Evolutionary conservation across 2,797 vertebrate genomes (phyloP).

Genomic region (Eulemur mongoz): DNA sequence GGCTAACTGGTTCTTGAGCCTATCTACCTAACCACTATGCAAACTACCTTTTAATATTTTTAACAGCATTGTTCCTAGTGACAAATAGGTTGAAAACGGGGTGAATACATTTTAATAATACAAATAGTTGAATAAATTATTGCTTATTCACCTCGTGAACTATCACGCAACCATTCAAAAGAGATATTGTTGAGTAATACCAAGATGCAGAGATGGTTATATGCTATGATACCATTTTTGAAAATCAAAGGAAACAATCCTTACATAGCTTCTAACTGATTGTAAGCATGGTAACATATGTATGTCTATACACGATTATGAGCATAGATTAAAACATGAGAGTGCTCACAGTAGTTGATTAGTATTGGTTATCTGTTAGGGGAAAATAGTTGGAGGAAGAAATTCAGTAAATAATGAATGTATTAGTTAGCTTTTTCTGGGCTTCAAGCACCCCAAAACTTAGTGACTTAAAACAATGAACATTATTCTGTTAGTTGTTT

Average conservation of each 20-base stretch:
- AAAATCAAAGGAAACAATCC: conserved; percentile 33
- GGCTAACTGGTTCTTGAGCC: neutral
- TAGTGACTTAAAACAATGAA: conserved; percentile 40
- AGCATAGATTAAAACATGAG: conserved; percentile 19
- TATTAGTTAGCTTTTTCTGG: conserved; percentile 24
- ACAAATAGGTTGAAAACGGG: neutral
- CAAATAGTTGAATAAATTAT: neutral
- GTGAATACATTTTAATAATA: conserved; percentile 7
- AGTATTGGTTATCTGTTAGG: neutral
- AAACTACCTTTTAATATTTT: conserved; percentile 18
- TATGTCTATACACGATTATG: neutral
- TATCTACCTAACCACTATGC: neutral
- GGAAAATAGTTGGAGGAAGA: neutral
- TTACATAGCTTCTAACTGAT: neutral
- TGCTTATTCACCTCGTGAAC: neutral
- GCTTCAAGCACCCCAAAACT: neutral
- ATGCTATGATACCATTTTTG: conserved; percentile 3
- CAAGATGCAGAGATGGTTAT: conserved; percentile 8
- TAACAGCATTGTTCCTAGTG: neutral
- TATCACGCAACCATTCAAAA: neutral
- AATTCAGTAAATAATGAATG: conserved; percentile 1
- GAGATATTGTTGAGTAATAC: conserved; percentile 9
- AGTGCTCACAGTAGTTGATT: neutral
- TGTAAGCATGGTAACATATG: neutral
- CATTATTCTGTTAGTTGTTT: conserved; percentile 2